Conservation (phyloP, 2,113 vertebrate genomes). For the Anguilla japonica region DNA sequence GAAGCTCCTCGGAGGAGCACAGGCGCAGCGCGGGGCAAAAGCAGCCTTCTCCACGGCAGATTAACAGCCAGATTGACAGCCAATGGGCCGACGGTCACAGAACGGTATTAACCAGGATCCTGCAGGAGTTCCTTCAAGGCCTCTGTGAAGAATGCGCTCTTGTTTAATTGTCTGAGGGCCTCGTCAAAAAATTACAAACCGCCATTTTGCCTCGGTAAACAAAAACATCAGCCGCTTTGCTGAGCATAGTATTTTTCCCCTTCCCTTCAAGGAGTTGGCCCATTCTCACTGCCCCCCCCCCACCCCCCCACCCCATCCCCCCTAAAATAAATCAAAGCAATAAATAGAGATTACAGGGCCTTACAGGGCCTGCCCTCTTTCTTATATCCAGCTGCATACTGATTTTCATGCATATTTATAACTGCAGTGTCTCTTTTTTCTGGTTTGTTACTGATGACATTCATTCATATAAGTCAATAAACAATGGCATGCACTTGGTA, state of each 20-base stretch:
- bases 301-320: neutral
- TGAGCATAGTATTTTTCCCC: constrained; percentile 50
- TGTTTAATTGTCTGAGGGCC: constrained; percentile 15
- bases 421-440: constrained; percentile 42
- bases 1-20: neutral
- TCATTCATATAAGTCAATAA: constrained; percentile 51
- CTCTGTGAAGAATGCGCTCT: neutral
- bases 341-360: constrained; percentile 63
- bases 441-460: constrained; percentile 59
- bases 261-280: no score
- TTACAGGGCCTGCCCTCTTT: constrained; percentile 47
- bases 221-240: constrained; percentile 64
- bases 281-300: no score
- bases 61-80: constrained; percentile 4
- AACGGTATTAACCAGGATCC: neutral
- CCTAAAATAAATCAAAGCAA: constrained; percentile 61
- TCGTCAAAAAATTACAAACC: constrained; percentile 23
- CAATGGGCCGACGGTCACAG: neutral
- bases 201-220: neutral
- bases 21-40: neutral
- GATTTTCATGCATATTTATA: constrained; percentile 71
- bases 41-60: neutral
- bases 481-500: constrained; percentile 21
- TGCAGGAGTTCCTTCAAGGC: neutral
- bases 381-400: constrained; percentile 65